A percentile compares a stretch with the other conserved stretches of the same genome.
These are phyloP conservation scores for Iphiclides podalirius DNA, from an alignment of 2,888 invertebrate genomes.

Conservation along the genomic window DNA sequence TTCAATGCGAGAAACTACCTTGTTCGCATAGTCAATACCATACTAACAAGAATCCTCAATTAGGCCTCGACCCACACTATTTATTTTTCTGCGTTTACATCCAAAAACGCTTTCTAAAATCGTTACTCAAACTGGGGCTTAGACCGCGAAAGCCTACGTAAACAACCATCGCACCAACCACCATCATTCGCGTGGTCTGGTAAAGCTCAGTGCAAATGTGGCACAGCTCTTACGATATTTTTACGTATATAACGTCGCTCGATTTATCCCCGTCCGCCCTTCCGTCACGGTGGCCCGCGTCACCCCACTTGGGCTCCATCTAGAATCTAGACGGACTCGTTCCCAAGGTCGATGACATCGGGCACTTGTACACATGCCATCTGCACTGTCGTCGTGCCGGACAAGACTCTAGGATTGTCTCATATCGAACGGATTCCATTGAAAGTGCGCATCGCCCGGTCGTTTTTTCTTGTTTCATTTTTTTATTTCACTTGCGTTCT, in stretches of 20 bases:
- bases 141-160: too few relatives aligned
- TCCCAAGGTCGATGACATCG: slow-evolving; percentile 23
- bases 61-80: too few relatives aligned
- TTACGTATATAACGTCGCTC: slow-evolving; percentile 3
- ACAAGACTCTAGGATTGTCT: slow-evolving; percentile 14
- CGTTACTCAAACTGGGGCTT: too few relatives aligned
- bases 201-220: slow-evolving; percentile 1
- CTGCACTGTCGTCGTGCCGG: slow-evolving; percentile 11
- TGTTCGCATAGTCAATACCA: too few relatives aligned
- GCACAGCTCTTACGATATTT: too few relatives aligned
- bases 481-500: slow-evolving; percentile 21
- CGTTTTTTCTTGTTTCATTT: neutral
- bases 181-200: neutral
- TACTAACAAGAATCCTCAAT: too few relatives aligned
- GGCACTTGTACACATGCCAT: slow-evolving; percentile 16
- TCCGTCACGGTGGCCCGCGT: slow-evolving; percentile 28
- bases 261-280: slow-evolving; percentile 32
- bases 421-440: slow-evolving; percentile 18
- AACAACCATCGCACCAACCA: too few relatives aligned
- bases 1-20: too few relatives aligned
- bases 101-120: too few relatives aligned
- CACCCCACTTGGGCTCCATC: slow-evolving; percentile 7
- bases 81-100: too few relatives aligned
- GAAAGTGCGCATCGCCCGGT: slow-evolving; percentile 6
- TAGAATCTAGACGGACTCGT: slow-evolving; percentile 19